Conservation (phyloP, 2,113 vertebrate species). For the Eubucco bourcierii region DNA sequence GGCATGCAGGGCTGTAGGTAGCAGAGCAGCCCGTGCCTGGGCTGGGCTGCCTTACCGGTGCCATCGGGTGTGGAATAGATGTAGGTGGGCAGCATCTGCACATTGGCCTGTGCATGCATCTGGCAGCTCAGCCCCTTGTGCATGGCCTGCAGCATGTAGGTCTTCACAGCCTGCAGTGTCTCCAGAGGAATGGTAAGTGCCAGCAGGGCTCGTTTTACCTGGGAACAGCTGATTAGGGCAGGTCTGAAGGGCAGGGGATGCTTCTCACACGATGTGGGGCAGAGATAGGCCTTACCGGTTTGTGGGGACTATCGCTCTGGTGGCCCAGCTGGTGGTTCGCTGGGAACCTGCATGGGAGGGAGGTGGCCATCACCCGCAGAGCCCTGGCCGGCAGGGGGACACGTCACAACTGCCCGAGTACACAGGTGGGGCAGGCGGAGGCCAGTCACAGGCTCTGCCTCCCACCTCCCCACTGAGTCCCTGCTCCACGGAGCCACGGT, state of each 20-base stretch:
- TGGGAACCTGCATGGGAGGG: neutral
- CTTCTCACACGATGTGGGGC: accelerated
- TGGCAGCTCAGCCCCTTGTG: conserved; percentile 70
- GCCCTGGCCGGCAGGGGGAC: neutral
- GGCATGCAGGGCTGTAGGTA: accelerated
- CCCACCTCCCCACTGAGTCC: neutral
- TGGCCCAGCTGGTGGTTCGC: accelerated
- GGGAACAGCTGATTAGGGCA: neutral
- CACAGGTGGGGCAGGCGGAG: neutral
- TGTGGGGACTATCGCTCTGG: neutral
- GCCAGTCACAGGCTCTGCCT: neutral
- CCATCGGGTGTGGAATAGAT: conserved; percentile 82
- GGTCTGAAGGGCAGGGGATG: neutral
- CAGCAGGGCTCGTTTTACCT: conserved; percentile 76
- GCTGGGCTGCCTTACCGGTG: conserved; percentile 75
- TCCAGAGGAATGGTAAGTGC: conserved; percentile 67
- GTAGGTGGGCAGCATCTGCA: conserved; percentile 87
- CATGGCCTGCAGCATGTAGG: conserved; percentile 73
- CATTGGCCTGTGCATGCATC: conserved; percentile 26
- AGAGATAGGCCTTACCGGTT: neutral
- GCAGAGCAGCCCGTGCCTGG: neutral
- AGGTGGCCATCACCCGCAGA: neutral
- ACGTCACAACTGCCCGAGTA: neutral
- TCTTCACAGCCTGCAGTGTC: conserved; percentile 73
- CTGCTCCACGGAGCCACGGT: neutral